A percentile compares a stretch with the other conserved stretches of the same genome.
These are phyloP conservation scores for Cataglyphis rosenhaueri DNA, from an alignment of 2,888 invertebrate species.

Conservation along the genomic window DNA sequence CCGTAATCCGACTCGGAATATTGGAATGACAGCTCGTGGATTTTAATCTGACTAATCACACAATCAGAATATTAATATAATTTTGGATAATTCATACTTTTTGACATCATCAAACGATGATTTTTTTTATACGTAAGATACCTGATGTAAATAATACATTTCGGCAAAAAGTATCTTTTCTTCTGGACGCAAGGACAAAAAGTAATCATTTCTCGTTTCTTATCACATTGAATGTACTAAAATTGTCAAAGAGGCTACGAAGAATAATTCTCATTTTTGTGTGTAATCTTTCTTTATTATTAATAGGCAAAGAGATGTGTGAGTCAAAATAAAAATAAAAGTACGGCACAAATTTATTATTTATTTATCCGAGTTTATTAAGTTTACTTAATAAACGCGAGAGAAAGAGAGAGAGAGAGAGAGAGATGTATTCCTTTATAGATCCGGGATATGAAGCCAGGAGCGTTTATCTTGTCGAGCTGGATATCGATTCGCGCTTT, in stretches of 20 bases:
- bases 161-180: background rate
- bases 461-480: background rate
- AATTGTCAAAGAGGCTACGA: background rate
- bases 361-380: background rate
- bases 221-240: background rate
- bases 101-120: background rate
- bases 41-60: background rate
- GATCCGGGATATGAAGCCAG: background rate
- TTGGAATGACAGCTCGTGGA: background rate
- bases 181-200: background rate
- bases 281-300: background rate
- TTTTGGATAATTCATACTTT: background rate
- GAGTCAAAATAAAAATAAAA: background rate
- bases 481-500: background rate
- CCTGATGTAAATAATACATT: background rate
- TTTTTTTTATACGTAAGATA: background rate
- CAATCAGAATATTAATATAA: background rate
- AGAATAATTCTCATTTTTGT: background rate
- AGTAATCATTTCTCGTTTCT: background rate
- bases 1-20: conserved; percentile 6
- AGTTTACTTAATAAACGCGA: background rate
- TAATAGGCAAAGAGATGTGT: background rate
- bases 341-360: background rate
- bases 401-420: no score
- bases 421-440: background rate